Evolutionary conservation across 2,888 invertebrate species (phyloP).

Genomic region (Galeopsomyia nigrocyanea): DNA sequence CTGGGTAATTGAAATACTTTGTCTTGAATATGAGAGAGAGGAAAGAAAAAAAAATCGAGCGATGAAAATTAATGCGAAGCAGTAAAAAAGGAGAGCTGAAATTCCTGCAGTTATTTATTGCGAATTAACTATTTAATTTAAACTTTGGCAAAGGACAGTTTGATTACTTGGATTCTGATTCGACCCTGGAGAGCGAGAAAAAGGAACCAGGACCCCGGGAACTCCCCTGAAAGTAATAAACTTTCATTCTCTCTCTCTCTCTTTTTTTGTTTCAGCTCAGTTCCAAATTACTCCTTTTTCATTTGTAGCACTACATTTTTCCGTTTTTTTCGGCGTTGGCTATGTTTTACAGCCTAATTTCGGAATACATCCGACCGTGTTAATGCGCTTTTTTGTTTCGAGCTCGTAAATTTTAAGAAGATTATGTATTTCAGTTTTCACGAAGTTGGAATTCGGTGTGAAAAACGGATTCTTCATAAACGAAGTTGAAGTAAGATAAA

Average conservation of each 20-base stretch:
- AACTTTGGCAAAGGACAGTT: constrained; percentile 38
- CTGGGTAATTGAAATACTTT: too few relatives aligned
- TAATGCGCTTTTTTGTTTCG: too few relatives aligned
- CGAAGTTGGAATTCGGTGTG: too few relatives aligned
- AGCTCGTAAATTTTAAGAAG: too few relatives aligned
- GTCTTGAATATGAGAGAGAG: neutral
- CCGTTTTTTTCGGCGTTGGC: too few relatives aligned
- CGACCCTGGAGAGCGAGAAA: constrained; percentile 25
- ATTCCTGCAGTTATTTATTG: constrained; percentile 37
- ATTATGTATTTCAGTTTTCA: too few relatives aligned
- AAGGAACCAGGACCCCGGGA: neutral
- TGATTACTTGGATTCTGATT: constrained; percentile 38
- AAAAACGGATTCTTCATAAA: too few relatives aligned
- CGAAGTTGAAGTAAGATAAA: too few relatives aligned
- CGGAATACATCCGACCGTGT: too few relatives aligned
- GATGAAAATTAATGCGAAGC: neutral
- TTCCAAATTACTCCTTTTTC: too few relatives aligned
- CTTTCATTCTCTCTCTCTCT: constrained; percentile 45
- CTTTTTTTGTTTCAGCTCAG: constrained; percentile 21
- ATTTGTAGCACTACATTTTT: too few relatives aligned
- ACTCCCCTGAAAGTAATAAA: constrained; percentile 40
- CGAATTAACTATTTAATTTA: constrained; percentile 43
- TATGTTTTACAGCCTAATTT: too few relatives aligned
- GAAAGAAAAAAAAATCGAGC: neutral
- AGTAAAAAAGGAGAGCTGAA: constrained; percentile 4